Evolutionary conservation across 2,888 invertebrate genomes (phyloP).

Genomic region (Hetaerina titia): DNA sequence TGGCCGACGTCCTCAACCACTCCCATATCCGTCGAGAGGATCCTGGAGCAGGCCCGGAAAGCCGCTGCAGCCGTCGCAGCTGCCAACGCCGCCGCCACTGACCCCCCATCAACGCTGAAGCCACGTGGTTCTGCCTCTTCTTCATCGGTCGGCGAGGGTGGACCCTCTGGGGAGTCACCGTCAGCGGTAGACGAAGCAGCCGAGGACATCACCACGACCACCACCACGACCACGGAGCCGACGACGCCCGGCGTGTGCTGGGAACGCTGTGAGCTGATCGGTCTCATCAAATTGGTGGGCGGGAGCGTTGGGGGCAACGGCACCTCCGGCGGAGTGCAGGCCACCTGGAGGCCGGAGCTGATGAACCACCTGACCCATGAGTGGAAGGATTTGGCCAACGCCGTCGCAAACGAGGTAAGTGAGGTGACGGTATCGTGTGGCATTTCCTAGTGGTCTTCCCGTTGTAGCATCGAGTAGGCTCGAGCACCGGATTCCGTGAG

Average conservation of each 20-base stretch:
- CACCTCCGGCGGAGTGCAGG: constrained; percentile 73
- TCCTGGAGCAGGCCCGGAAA: constrained; percentile 81
- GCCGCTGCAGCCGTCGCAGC: constrained; percentile 82
- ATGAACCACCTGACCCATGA: constrained; percentile 92
- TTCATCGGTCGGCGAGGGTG: constrained; percentile 75
- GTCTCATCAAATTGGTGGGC: constrained; percentile 90
- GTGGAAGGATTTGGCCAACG: constrained; percentile 90
- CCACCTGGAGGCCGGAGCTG: constrained; percentile 91
- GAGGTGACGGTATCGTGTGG: background rate
- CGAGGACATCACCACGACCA: constrained; percentile 85
- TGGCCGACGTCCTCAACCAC: constrained; percentile 95
- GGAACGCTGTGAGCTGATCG: constrained; percentile 90
- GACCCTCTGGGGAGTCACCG: background rate
- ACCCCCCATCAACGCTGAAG: constrained; percentile 76
- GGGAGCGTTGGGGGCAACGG: constrained; percentile 76
- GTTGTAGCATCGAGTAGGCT: too few relatives aligned
- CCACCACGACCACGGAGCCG: constrained; percentile 84
- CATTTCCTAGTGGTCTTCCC: too few relatives aligned
- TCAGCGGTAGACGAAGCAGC: constrained; percentile 81
- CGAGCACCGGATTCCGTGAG: too few relatives aligned
- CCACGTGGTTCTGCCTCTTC: constrained; percentile 68
- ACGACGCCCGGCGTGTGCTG: constrained; percentile 89
- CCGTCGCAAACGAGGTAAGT: constrained; percentile 88
- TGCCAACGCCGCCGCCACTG: constrained; percentile 80
- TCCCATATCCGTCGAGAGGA: constrained; percentile 90